These are phyloP conservation scores for Labrus mixtus DNA, from an alignment of 2,113 vertebrate species.

Conservation along the genomic window DNA sequence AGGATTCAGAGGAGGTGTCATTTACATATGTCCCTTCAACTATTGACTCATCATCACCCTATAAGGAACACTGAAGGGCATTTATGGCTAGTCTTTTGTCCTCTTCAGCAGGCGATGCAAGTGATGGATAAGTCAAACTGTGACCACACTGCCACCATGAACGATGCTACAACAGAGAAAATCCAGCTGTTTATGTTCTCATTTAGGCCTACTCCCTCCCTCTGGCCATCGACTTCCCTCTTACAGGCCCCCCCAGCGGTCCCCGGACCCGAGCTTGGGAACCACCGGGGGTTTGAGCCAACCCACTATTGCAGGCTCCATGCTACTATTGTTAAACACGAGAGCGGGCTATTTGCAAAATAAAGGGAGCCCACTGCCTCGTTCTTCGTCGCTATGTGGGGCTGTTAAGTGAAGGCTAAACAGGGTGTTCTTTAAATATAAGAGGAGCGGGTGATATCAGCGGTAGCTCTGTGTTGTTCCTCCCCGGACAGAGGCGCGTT, in stretches of 20 bases:
- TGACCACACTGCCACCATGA: not conserved
- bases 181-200: constrained; percentile 2
- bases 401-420: not conserved
- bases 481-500: constrained; percentile 20
- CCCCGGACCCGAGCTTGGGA: constrained; percentile 63
- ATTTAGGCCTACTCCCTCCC: not conserved
- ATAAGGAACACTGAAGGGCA: too few relatives aligned
- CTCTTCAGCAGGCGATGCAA: not conserved
- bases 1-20: not conserved
- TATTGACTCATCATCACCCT: too few relatives aligned
- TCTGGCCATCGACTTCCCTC: not conserved
- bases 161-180: not conserved
- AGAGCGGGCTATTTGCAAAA: constrained; percentile 73
- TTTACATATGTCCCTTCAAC: too few relatives aligned
- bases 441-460: constrained; percentile 17
- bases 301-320: constrained; percentile 65
- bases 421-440: not conserved
- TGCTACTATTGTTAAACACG: constrained; percentile 69
- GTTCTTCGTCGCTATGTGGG: constrained; percentile 29
- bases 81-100: not conserved
- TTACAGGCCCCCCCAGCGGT: constrained; percentile 31
- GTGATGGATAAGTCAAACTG: not conserved
- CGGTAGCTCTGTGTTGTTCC: constrained; percentile 3
- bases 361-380: constrained; percentile 57
- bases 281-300: constrained; percentile 54